These are phyloP conservation scores for Paelopatides confundens DNA, from an alignment of 53 echinoderm and acorn worm genomes.

Conservation along the genomic window DNA sequence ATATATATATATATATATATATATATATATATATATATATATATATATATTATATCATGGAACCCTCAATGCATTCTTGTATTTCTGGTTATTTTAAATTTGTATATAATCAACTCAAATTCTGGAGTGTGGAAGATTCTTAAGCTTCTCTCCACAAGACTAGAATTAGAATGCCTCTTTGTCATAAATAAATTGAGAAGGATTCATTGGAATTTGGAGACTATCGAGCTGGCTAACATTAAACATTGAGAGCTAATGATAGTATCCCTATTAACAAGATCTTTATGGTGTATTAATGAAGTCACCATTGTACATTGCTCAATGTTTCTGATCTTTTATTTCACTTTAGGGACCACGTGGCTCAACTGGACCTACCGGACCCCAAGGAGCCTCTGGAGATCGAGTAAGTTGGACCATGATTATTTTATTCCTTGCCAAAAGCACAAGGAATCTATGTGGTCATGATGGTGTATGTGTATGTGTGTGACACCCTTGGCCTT, in stretches of 20 bases:
- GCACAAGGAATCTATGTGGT: not conserved
- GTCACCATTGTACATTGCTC: not conserved
- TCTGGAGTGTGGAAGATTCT: too few relatives aligned
- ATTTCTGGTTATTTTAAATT: too few relatives aligned
- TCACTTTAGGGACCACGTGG: constrained; percentile 74
- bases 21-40: too few relatives aligned
- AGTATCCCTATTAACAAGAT: not conserved
- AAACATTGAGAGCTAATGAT: not conserved
- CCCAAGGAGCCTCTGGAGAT: constrained; percentile 81
- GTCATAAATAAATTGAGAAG: not conserved
- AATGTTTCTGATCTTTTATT: not conserved
- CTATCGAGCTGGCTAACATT: not conserved
- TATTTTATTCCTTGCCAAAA: not conserved
- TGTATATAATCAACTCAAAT: too few relatives aligned
- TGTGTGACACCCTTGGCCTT: too few relatives aligned
- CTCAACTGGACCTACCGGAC: constrained; percentile 85
- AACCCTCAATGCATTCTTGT: too few relatives aligned
- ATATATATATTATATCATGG: too few relatives aligned
- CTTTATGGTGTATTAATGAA: not conserved
- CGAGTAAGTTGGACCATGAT: constrained; percentile 68
- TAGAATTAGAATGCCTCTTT: not conserved
- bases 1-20: too few relatives aligned
- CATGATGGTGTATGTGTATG: too few relatives aligned
- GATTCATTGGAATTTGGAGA: not conserved
- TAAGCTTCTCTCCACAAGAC: not conserved